Evolutionary conservation across 2,797 vertebrate species (phyloP).

Genomic region (Prunella strophiata): DNA sequence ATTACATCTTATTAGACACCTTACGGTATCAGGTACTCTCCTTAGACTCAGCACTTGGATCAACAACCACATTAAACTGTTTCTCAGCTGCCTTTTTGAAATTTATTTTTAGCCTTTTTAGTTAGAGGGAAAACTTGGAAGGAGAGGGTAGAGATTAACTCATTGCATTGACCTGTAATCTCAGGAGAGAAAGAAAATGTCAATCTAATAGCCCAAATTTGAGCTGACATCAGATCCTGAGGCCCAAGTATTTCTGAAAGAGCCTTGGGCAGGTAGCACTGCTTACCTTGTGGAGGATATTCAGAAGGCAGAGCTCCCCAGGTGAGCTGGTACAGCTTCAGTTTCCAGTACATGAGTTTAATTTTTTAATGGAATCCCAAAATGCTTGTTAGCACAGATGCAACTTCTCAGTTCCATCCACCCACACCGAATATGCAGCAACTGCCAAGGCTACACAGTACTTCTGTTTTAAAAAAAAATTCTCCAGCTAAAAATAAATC

Average conservation of each 20-base stretch:
- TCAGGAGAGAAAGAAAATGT: neutral
- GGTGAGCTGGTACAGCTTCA: constrained; percentile 82
- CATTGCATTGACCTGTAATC: neutral
- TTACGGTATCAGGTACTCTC: neutral
- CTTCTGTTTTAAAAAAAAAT: constrained; percentile 6
- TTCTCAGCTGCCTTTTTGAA: neutral
- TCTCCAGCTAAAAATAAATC: constrained; percentile 61
- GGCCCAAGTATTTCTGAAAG: neutral
- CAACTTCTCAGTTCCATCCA: constrained; percentile 29
- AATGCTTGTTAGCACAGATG: constrained; percentile 25
- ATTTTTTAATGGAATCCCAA: constrained; percentile 62
- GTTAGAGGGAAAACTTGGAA: neutral
- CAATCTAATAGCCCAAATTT: neutral
- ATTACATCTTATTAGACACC: neutral
- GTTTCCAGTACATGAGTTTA: constrained; percentile 82
- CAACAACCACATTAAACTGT: neutral
- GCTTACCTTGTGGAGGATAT: constrained; percentile 82
- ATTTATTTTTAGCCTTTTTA: neutral
- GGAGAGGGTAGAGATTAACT: neutral
- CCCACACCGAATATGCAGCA: constrained; percentile 34
- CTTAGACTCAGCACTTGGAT: neutral
- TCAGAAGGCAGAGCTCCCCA: constrained; percentile 77
- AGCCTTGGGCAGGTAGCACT: neutral
- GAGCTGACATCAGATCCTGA: neutral
- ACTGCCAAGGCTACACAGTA: constrained; percentile 47